These are phyloP conservation scores for Steinernema scapterisci DNA, from an alignment of 2,888 invertebrate species.

Conservation along the genomic window DNA sequence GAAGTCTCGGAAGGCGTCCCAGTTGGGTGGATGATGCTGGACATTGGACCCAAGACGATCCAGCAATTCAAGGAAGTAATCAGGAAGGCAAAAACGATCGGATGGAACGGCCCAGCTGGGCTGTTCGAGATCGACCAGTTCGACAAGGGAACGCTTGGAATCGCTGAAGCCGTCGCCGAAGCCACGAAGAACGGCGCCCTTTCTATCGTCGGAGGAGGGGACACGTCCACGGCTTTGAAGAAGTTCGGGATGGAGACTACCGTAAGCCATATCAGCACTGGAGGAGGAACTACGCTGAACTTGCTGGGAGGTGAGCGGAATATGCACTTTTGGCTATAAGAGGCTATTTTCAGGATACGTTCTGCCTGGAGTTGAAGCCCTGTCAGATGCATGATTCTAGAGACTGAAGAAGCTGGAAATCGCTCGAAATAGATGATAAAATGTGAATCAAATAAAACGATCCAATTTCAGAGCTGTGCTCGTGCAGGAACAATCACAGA, in stretches of 20 bases:
- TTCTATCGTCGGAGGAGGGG: constrained; percentile 76
- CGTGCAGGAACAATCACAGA: no score
- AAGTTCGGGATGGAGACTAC: constrained; percentile 94
- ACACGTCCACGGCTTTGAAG: constrained; percentile 94
- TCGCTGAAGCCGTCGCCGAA: constrained; percentile 93
- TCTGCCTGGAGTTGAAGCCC: constrained; percentile 66
- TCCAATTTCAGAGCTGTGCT: no score
- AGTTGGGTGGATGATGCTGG: constrained; percentile 86
- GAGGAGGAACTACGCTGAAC: constrained; percentile 67
- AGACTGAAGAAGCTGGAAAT: no score
- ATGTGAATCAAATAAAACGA: no score
- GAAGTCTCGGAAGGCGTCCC: constrained; percentile 84
- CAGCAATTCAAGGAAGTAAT: constrained; percentile 82
- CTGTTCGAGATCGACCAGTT: constrained; percentile 84
- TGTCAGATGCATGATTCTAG: constrained; percentile 41
- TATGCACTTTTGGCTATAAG: no score
- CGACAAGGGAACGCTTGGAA: constrained; percentile 71
- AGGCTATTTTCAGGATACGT: constrained; percentile 32
- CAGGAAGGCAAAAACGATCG: constrained; percentile 87
- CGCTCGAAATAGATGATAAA: no score
- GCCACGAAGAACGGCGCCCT: constrained; percentile 81
- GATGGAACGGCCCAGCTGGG: constrained; percentile 99
- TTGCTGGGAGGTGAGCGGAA: constrained; percentile 62
- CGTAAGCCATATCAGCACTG: constrained; percentile 73
- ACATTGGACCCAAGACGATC: constrained; percentile 85